Conservation (phyloP, 2,113 vertebrate species). For the Irena cyanogastra region DNA sequence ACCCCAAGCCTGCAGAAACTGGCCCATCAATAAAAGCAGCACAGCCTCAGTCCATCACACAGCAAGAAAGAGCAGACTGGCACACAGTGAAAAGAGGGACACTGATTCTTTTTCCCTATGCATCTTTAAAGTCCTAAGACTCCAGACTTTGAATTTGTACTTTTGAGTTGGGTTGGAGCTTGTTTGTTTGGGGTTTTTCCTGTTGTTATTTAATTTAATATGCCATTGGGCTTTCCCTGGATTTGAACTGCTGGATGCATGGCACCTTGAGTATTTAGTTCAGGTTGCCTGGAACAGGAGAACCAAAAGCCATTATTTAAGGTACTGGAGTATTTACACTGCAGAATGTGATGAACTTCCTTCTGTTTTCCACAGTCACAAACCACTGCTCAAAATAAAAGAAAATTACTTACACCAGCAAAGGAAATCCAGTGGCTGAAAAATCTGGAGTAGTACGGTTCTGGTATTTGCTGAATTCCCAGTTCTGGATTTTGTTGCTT, state of each 20-base stretch:
- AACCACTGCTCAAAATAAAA: neutral
- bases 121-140: neutral
- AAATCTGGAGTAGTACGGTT: constrained; percentile 75
- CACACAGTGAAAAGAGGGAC: neutral
- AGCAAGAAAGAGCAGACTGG: neutral
- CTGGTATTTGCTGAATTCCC: constrained; percentile 73
- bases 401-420: constrained; percentile 79
- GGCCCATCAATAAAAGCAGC: neutral
- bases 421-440: constrained; percentile 92
- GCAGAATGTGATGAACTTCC: neutral
- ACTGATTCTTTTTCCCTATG: neutral
- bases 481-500: constrained; percentile 73
- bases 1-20: neutral
- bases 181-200: neutral
- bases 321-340: neutral
- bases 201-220: neutral
- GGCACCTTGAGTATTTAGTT: neutral
- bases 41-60: neutral
- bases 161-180: neutral
- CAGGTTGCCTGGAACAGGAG: neutral
- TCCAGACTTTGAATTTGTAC: neutral
- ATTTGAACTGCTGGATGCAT: neutral
- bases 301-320: neutral
- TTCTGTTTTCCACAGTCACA: neutral
- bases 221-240: neutral